These are phyloP conservation scores for Etheostoma cragini DNA, from an alignment of 2,113 vertebrate species.

Conservation along the genomic window DNA sequence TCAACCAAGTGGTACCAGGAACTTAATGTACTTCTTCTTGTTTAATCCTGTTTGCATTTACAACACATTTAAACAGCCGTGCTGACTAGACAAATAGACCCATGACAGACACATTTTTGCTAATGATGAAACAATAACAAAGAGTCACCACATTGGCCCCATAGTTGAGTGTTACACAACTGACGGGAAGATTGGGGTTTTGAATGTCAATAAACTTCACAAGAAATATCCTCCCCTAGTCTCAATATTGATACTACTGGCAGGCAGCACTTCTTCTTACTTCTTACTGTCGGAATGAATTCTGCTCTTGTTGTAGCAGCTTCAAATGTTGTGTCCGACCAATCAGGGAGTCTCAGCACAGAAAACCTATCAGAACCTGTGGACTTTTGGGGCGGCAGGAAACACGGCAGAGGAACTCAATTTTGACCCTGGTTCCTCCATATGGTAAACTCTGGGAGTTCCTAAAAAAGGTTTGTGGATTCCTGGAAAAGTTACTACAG, in stretches of 20 bases:
- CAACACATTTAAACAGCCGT: background rate
- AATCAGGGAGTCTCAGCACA: background rate
- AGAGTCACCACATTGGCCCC: background rate
- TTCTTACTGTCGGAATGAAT: background rate
- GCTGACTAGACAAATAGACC: background rate
- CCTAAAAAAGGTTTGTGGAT: background rate
- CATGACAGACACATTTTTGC: background rate
- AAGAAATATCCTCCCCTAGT: background rate
- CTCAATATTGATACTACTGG: background rate
- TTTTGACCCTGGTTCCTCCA: background rate
- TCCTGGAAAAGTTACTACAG: background rate
- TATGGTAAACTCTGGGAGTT: background rate
- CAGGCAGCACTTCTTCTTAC: background rate
- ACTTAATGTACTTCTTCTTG: slow-evolving; percentile 3
- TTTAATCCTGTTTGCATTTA: slow-evolving; percentile 18
- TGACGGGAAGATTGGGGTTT: background rate
- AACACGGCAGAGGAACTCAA: background rate
- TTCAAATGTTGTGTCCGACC: too few species aligned
- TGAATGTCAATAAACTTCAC: background rate
- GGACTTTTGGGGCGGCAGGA: background rate
- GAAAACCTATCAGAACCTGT: background rate
- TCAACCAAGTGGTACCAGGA: background rate
- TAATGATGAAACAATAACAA: background rate
- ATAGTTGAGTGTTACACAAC: background rate
- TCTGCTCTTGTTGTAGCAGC: background rate